A percentile compares a stretch with the other conserved stretches of the same genome.
Evolutionary conservation across 1,140 invertebrate genomes (phyloP).

Genomic region (Trypoxylus dichotomus): DNA sequence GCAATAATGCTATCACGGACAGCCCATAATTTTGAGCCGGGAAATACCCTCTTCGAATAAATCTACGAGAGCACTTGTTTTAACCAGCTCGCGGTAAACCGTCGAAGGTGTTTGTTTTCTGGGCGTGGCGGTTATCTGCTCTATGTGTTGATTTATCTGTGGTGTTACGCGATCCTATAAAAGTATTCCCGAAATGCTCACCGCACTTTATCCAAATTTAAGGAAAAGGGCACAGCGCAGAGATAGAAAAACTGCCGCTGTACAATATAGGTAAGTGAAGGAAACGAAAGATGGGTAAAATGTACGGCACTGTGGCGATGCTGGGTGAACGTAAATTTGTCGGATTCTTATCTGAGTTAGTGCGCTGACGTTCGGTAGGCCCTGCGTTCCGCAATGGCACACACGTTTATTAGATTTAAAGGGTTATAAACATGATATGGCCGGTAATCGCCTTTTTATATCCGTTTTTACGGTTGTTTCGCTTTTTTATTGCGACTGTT

Average conservation of each 20-base stretch:
- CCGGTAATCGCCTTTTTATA: conserved; percentile 35
- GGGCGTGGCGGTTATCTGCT: conserved; percentile 31
- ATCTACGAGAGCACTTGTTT: conserved; percentile 30
- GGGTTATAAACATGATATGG: conserved; percentile 39
- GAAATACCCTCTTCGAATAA: conserved; percentile 28
- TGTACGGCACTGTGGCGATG: background rate
- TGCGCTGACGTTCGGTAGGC: conserved; percentile 34
- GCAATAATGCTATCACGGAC: conserved; percentile 22
- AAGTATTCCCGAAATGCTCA: conserved; percentile 34
- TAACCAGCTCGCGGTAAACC: conserved; percentile 22
- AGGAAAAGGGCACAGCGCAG: conserved; percentile 26
- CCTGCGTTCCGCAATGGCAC: conserved; percentile 32
- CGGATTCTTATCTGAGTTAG: conserved; percentile 38
- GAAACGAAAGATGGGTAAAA: background rate
- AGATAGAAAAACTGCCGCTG: background rate
- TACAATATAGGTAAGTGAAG: background rate
- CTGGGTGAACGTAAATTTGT: conserved; percentile 37
- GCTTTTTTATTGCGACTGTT: conserved; percentile 22
- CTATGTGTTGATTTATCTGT: conserved; percentile 39
- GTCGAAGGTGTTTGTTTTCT: conserved; percentile 9
- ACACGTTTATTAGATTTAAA: conserved; percentile 39
- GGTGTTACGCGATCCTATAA: conserved; percentile 37
- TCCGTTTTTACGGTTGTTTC: conserved; percentile 27
- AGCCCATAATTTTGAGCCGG: conserved; percentile 7
- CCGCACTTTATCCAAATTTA: conserved; percentile 37